These are phyloP conservation scores for Junco hyemalis DNA, from an alignment of 2,113 vertebrate species.

Conservation along the genomic window DNA sequence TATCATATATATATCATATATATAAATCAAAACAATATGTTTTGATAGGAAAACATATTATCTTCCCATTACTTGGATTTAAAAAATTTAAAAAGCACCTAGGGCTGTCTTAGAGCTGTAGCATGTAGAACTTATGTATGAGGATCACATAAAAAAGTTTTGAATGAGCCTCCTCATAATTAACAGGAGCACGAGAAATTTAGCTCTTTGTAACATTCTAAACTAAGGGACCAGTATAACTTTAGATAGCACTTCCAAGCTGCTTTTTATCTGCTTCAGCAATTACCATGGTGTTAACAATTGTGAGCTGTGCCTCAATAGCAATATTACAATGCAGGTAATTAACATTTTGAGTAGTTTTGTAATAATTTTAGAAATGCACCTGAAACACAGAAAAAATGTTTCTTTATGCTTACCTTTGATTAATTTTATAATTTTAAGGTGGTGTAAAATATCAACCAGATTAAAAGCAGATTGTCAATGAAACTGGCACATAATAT, in stretches of 20 bases:
- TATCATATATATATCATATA: too few species aligned
- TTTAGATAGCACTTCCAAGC: neutral
- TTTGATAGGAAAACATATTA: neutral
- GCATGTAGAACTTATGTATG: neutral
- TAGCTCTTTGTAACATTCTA: neutral
- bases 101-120: neutral
- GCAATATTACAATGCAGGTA: neutral
- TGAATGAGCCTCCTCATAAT: neutral
- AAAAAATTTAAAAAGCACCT: neutral
- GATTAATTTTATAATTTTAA: neutral
- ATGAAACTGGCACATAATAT: neutral
- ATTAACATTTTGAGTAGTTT: neutral
- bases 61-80: neutral
- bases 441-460: neutral
- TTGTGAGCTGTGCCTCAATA: neutral
- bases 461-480: neutral
- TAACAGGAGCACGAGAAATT: neutral
- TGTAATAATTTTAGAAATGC: neutral
- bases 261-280: neutral
- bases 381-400: neutral
- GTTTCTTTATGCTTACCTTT: neutral
- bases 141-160: neutral
- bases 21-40: too few species aligned
- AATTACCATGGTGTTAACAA: neutral
- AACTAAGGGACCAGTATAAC: neutral